Evolutionary conservation across 1,140 invertebrate species (phyloP), one percentile per base, ranked within the genome.

Genomic region (Tribolium madens): DNA sequence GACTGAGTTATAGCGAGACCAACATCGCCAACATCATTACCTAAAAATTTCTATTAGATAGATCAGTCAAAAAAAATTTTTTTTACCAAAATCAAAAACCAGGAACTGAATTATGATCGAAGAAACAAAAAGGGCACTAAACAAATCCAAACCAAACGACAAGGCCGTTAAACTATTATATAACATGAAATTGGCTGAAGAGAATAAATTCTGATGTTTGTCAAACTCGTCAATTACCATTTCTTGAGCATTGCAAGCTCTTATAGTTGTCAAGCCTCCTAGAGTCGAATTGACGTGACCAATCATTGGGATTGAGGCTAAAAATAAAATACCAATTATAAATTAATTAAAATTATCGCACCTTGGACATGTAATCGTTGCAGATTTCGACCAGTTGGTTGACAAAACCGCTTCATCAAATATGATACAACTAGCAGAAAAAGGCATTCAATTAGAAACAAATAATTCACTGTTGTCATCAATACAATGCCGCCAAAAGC

Each of bases 181-280:
- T 79, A 91, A 91, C 78, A 90, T 84, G 78, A 88, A 91, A 87
- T 88, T 92, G 36, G 91, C 90, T 9, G 91, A 90, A 71, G 90
- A 91, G 79, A 92, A 91, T 17, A 91, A 76, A 83, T 92, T 90
- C 90, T 96, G 92, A 84, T 92, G 91, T 77, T 89, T 91, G 81
- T 95, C 93, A 80, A 95, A 95, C 86, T 95, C 92, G 18, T 91
- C 85, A 79, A 93, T 92, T 4, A 97, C 89, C 73, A 93, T 91
- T 78, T 91, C 88, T 85, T 97, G 90, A 0, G 92, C 92, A 18
- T 89, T 88, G 80, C 94, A 96, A 0, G 96, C 95, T 74, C 96
- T 88, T 70, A 98, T 96, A 0, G 96, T 97, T 0, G 93, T 89
- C 26, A 98, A 87, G 4, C 93, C 93, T 83, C 91, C 89, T 0